Conservation (phyloP, 2,888 invertebrate species). For the Sturmia bella region DNA sequence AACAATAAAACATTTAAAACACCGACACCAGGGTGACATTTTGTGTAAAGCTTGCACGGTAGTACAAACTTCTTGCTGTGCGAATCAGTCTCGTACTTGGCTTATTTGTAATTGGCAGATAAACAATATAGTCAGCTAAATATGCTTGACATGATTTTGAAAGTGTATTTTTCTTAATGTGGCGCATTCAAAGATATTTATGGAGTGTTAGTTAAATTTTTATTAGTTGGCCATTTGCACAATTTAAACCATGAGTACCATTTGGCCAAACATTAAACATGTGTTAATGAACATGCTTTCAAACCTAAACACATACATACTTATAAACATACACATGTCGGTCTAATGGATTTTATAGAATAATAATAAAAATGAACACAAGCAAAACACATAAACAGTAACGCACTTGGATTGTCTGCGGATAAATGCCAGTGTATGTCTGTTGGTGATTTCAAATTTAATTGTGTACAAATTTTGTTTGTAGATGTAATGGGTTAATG, state of each 20-base stretch:
- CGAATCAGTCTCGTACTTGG: neutral
- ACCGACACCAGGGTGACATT: too few species aligned
- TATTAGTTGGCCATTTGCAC: constrained; percentile 58
- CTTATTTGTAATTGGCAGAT: neutral
- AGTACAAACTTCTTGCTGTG: neutral
- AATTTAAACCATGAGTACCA: constrained; percentile 61
- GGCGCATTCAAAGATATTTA: constrained; percentile 5
- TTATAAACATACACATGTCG: neutral
- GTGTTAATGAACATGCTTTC: constrained; percentile 8
- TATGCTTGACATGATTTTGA: neutral
- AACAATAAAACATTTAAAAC: too few species aligned
- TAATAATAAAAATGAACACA: constrained; percentile 30
- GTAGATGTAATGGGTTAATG: constrained; percentile 49
- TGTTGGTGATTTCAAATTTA: constrained; percentile 28
- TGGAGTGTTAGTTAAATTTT: constrained; percentile 57
- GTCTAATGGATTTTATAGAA: constrained; percentile 23
- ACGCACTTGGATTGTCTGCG: constrained; percentile 11
- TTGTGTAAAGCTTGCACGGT: too few species aligned
- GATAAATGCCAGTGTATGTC: neutral
- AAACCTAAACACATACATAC: neutral
- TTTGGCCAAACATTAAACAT: constrained; percentile 56
- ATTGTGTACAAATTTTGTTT: constrained; percentile 22
- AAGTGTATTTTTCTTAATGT: neutral
- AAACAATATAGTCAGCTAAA: neutral
- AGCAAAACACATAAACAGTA: constrained; percentile 25